Conservation (phyloP, 2,113 vertebrate species). For the Okapia johnstoni region DNA sequence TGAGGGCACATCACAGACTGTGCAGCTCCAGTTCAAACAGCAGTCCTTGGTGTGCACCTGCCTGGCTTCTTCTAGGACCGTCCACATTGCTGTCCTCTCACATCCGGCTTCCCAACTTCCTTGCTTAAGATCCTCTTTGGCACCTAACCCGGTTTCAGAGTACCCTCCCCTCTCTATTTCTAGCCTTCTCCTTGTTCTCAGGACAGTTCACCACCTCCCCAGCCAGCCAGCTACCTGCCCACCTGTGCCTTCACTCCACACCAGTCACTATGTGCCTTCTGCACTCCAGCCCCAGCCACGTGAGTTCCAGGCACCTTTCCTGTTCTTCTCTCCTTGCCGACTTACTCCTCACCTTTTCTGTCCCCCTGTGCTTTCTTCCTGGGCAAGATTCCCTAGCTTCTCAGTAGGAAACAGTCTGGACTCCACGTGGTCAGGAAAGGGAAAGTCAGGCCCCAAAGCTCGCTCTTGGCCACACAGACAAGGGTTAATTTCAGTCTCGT, state of each 20-base stretch:
- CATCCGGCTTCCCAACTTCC: not conserved
- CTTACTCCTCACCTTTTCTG: not conserved
- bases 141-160: not conserved
- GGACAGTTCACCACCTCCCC: not conserved
- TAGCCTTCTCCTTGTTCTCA: not conserved
- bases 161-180: not conserved
- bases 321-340: not conserved
- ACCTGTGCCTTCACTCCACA: accelerated
- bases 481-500: constrained; percentile 37
- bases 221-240: not conserved
- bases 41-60: not conserved
- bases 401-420: not conserved
- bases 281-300: not conserved
- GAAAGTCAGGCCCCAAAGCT: constrained; percentile 45
- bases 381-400: not conserved
- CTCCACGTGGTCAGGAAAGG: constrained; percentile 42
- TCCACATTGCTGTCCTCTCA: not conserved
- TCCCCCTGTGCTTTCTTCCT: not conserved
- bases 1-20: not conserved
- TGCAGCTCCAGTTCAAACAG: not conserved
- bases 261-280: not conserved
- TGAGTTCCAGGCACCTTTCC: not conserved
- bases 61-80: not conserved
- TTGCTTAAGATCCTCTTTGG: not conserved
- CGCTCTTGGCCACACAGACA: constrained; percentile 22